Evolutionary conservation across 2,113 vertebrate species (phyloP), one percentile per base, ranked within the genome.

Genomic region (Synodontis membranacea): DNA sequence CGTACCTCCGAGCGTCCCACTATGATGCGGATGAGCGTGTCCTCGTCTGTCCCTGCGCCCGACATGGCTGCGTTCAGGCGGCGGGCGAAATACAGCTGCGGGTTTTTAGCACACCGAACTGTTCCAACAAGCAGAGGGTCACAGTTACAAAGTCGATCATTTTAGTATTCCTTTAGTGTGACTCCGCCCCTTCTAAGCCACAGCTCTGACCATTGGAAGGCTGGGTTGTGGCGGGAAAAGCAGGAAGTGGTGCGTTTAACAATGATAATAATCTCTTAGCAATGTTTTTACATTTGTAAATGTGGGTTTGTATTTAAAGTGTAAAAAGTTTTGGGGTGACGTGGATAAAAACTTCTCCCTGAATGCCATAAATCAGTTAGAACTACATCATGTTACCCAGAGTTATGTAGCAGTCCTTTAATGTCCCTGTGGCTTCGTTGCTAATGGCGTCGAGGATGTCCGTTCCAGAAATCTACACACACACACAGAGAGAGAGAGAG

Each of bases 1-100:
- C 91, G 88, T 93, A 95, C 98, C 98, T 99, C 97, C 1, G 97
- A 94, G 83, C 97, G 96, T 31, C 96, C 96, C 14, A 98, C 95
- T 3, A 99, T 94, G 91, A 99, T 92, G 21, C 96, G 96, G 74
- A 99, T 97, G 76, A 99, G 94, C 0, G 96, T 96, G 75, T 96
- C 94, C 89, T 99, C 97, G 0, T 98, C 96, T 0, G 97, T 99
- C 54, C 97, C 97, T 1, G 48, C 39, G 9, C 97, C 98, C 87
- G 97, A 96, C 97, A 99, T 97, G 0, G 97, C 94, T 14, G 96
- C 92, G 79, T 99, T 94, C 23, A 99, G 94, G 64, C 95, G 94
- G 2, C 96, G 94, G 11, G 98, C 98, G 0, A 98, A 99, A 90
- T 96, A 99, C 50, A 96, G 95, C 86, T 97, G 96, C 0, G 94